phyloP scores from a whole-genome alignment of 2,113 vertebrate species.

The Phyllopteryx taeniolatus region DNA sequence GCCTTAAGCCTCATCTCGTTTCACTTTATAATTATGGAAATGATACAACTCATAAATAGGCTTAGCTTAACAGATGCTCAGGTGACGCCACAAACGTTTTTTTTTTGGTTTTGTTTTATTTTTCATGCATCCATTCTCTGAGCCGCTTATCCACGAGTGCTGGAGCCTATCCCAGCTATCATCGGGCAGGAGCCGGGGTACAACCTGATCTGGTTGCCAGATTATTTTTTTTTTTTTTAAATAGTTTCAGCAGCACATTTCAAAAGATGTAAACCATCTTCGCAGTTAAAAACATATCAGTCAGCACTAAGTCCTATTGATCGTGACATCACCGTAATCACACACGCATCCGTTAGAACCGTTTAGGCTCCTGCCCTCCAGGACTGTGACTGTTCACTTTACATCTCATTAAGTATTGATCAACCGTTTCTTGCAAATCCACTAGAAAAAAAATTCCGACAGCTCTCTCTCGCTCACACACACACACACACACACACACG shows the following conservation, averaged over 20 bases:
- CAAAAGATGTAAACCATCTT: background rate
- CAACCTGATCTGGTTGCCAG: too few relatives aligned
- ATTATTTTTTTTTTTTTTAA: background rate
- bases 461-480: slow-evolving; percentile 15
- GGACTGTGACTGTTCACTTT: slow-evolving; percentile 58
- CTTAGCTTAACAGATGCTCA: background rate
- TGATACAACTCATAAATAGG: background rate
- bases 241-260: background rate
- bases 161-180: too few relatives aligned
- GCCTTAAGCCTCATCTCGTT: background rate
- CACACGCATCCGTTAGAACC: slow-evolving; percentile 20
- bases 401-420: slow-evolving; percentile 66
- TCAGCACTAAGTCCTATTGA: background rate
- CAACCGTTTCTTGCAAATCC: slow-evolving; percentile 31
- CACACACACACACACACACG: slow-evolving; percentile 5
- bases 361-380: slow-evolving; percentile 50
- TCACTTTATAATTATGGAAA: background rate
- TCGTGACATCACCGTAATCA: background rate
- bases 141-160: too few relatives aligned
- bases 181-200: too few relatives aligned
- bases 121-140: too few relatives aligned
- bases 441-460: slow-evolving; percentile 24
- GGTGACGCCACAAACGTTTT: background rate
- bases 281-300: slow-evolving; percentile 1
- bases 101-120: too few relatives aligned